Conservation (phyloP, 2,888 invertebrate species). For the Polymixis lichenea region DNA sequence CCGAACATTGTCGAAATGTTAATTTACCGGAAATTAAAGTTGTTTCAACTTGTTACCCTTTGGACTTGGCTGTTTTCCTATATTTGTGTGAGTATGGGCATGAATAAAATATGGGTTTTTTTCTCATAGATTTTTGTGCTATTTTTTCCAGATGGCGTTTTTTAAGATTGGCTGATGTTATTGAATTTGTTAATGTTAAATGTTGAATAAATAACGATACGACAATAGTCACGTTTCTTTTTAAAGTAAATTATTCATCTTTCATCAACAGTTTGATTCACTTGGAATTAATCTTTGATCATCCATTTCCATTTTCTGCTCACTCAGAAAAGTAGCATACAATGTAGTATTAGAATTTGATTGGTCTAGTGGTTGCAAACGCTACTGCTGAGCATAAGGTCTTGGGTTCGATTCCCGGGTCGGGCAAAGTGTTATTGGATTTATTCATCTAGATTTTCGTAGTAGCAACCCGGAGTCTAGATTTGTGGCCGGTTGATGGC, state of each 20-base stretch:
- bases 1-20: slow-evolving; percentile 85
- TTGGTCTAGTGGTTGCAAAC: no score
- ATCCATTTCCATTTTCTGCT: no score
- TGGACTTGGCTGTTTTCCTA: slow-evolving; percentile 78
- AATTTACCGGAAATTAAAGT: slow-evolving; percentile 90
- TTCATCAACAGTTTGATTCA: neutral
- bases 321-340: neutral
- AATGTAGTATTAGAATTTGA: neutral
- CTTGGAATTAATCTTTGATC: neutral
- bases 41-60: slow-evolving; percentile 87
- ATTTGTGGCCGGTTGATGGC: no score
- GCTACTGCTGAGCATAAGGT: no score
- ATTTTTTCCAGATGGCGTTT: slow-evolving; percentile 24
- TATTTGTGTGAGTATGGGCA: slow-evolving; percentile 68
- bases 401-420: no score
- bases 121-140: slow-evolving; percentile 2
- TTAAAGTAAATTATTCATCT: neutral
- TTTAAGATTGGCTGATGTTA: neutral
- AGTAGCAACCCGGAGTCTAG: no score
- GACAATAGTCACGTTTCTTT: neutral
- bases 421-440: no score
- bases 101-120: slow-evolving; percentile 72
- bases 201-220: neutral
- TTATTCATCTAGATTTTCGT: no score
- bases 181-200: neutral